phyloP scores from a whole-genome alignment of 2,888 invertebrate species.

The Siphonodentalium dalli region DNA sequence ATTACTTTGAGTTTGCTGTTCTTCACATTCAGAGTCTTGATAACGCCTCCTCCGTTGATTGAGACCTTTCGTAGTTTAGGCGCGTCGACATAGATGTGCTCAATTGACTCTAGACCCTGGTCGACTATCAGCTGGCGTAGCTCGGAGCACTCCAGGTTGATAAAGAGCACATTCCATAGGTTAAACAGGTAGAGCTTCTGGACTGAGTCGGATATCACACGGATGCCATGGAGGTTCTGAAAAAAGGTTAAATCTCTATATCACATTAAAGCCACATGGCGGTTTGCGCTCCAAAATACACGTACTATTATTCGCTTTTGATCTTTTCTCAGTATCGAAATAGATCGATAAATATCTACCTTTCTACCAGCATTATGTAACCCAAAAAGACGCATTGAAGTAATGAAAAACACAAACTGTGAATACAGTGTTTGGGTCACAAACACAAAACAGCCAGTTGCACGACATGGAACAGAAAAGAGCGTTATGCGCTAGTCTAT shows the following conservation, averaged over 20 bases:
- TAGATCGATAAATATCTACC: too few species aligned
- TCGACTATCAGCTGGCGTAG: constrained; percentile 42
- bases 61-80: constrained; percentile 34
- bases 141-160: constrained; percentile 37
- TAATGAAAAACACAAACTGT: too few species aligned
- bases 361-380: too few species aligned
- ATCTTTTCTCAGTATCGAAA: too few species aligned
- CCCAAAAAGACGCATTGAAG: too few species aligned
- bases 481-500: too few species aligned
- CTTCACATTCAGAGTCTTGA: constrained; percentile 39
- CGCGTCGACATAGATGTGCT: constrained; percentile 40
- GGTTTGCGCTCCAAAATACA: too few species aligned
- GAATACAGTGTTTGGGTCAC: too few species aligned
- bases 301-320: too few species aligned
- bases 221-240: constrained; percentile 47
- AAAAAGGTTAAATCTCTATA: constrained; percentile 4
- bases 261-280: too few species aligned
- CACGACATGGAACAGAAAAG: too few species aligned
- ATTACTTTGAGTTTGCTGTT: constrained; percentile 37
- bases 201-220: constrained; percentile 40
- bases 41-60: constrained; percentile 41
- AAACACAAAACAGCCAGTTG: too few species aligned
- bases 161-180: constrained; percentile 44
- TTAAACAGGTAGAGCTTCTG: constrained; percentile 49
- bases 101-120: constrained; percentile 44